Percentiles rank a stretch among this genome's conserved stretches.
These are phyloP conservation scores for Thinocorus orbignyianus DNA, from an alignment of 2,113 vertebrate genomes.

Conservation along the genomic window DNA sequence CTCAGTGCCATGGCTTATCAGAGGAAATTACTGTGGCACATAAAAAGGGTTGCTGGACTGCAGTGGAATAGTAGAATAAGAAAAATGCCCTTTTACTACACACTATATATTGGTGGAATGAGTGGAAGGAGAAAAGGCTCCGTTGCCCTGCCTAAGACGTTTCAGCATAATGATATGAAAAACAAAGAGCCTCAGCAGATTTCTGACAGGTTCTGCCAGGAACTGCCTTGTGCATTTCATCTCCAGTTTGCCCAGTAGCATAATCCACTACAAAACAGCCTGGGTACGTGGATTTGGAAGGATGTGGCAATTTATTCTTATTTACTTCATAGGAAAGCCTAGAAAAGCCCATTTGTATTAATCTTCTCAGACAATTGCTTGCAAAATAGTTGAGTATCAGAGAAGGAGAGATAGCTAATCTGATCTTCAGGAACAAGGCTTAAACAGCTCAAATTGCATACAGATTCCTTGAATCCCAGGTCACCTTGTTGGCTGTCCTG, in stretches of 20 bases:
- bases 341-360: not conserved
- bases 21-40: not conserved
- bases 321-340: not conserved
- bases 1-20: not conserved
- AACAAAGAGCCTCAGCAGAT: not conserved
- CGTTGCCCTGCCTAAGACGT: not conserved
- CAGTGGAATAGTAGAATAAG: not conserved
- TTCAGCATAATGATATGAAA: not conserved
- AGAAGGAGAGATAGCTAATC: not conserved
- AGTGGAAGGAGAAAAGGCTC: not conserved
- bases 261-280: not conserved
- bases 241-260: not conserved
- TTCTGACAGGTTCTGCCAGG: not conserved
- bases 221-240: not conserved
- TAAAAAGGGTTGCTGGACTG: not conserved
- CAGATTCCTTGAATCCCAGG: not conserved
- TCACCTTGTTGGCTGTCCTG: not conserved
- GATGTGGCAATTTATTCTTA: not conserved
- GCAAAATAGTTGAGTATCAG: not conserved
- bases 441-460: not conserved
- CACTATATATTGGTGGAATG: not conserved
- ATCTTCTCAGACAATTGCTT: not conserved
- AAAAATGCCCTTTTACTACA: not conserved
- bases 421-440: not conserved
- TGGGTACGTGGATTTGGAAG: not conserved